phyloP scores from a whole-genome alignment of 1,140 invertebrate genomes.

The Leptinotarsa lineolata region DNA sequence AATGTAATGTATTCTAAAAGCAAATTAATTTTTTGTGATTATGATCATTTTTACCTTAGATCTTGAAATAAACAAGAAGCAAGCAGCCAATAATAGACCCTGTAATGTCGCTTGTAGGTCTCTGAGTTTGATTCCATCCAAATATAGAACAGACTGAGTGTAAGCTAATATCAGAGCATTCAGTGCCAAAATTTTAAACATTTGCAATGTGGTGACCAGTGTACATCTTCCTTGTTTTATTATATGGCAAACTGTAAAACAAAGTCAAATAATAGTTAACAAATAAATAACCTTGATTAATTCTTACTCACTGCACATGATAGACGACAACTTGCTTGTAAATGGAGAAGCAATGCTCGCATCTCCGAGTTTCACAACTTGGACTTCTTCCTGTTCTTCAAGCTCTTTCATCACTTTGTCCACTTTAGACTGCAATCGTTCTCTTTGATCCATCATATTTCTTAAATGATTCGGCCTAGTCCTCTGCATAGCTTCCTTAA shows the following conservation, averaged over 20 bases:
- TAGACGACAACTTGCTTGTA: conserved; percentile 96
- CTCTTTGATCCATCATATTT: conserved; percentile 54
- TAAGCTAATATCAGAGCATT: conserved; percentile 98
- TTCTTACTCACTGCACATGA: conserved; percentile 84
- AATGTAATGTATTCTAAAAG: not conserved
- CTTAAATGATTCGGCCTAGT: conserved; percentile 49
- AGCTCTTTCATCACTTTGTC: conserved; percentile 86
- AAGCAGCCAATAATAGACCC: conserved; percentile 90
- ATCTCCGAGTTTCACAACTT: conserved; percentile 94
- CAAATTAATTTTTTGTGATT: not conserved
- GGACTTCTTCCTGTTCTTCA: conserved; percentile 87
- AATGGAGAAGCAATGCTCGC: conserved; percentile 99
- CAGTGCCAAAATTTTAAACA: conserved; percentile 99
- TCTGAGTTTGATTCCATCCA: conserved; percentile 97
- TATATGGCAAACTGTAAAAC: conserved; percentile 87
- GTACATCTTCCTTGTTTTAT: conserved; percentile 99
- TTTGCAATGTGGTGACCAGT: conserved; percentile 97
- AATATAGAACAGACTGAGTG: conserved; percentile 96
- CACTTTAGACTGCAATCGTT: conserved; percentile 61
- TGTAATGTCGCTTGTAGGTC: conserved; percentile 97
- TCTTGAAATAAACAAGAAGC: conserved; percentile 97
- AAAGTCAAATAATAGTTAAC: not conserved
- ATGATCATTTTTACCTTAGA: conserved; percentile 77
- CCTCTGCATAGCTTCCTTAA: conserved; percentile 53
- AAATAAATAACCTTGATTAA: too few species aligned